Evolutionary conservation across 2,797 vertebrate genomes (phyloP).

Genomic region (Crotalus adamanteus): DNA sequence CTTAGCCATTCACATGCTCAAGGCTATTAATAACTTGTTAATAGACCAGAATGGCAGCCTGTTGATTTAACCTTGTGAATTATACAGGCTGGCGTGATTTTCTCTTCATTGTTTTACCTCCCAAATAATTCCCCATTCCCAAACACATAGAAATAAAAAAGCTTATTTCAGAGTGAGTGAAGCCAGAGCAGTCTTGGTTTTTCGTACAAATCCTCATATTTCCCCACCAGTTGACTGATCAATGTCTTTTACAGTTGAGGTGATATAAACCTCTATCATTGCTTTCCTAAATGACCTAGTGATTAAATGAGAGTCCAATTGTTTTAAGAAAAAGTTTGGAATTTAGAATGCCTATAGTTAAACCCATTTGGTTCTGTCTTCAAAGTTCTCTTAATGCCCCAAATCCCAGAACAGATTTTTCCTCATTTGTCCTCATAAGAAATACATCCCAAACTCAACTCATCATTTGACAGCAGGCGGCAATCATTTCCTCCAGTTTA

Average conservation of each 20-base stretch:
- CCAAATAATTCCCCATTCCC: neutral
- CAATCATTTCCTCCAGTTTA: neutral
- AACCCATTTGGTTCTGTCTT: neutral
- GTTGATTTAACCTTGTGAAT: neutral
- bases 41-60: neutral
- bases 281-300: neutral
- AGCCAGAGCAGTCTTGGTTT: neutral
- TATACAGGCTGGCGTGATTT: neutral
- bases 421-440: neutral
- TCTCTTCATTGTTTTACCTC: neutral
- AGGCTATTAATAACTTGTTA: neutral
- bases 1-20: neutral
- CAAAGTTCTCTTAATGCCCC: neutral
- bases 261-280: too few species aligned
- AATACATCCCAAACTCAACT: neutral
- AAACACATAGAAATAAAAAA: neutral
- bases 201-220: neutral
- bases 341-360: neutral
- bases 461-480: neutral
- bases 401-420: neutral
- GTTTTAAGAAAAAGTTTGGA: neutral
- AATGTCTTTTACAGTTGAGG: neutral
- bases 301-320: neutral
- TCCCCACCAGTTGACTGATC: neutral
- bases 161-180: neutral